Evolutionary conservation across 1,140 invertebrate species (phyloP).

Genomic region (Lordiphosa collinella): DNA sequence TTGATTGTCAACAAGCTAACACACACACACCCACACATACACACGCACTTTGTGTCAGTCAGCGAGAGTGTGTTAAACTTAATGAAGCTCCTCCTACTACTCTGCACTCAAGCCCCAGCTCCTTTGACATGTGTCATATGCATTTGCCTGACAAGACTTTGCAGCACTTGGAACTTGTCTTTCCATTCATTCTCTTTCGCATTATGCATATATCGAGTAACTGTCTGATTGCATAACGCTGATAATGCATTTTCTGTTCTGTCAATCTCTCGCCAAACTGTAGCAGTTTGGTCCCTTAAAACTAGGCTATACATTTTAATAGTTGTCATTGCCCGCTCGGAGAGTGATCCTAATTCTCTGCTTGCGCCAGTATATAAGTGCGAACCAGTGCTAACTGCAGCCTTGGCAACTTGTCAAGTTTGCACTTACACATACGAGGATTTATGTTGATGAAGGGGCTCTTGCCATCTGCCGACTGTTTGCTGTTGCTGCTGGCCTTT

Average conservation of each 20-base stretch:
- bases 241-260: slow-evolving; percentile 37
- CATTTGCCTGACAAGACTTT: slow-evolving; percentile 54
- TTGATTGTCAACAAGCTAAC: slow-evolving; percentile 57
- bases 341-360: background rate
- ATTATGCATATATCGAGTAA: slow-evolving; percentile 48
- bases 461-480: slow-evolving; percentile 5
- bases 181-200: slow-evolving; percentile 2
- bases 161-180: slow-evolving; percentile 38
- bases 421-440: slow-evolving; percentile 6
- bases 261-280: slow-evolving; percentile 7
- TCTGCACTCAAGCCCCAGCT: slow-evolving; percentile 32
- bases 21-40: slow-evolving; percentile 17
- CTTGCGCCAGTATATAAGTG: background rate
- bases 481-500: slow-evolving; percentile 21
- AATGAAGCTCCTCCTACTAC: slow-evolving; percentile 38
- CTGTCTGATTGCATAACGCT: slow-evolving; percentile 56
- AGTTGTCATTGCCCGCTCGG: background rate
- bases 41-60: slow-evolving; percentile 5
- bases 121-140: slow-evolving; percentile 65
- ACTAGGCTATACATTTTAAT: slow-evolving; percentile 21
- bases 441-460: slow-evolving; percentile 31
- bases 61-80: slow-evolving; percentile 31
- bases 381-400: slow-evolving; percentile 13
- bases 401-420: slow-evolving; percentile 35
- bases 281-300: slow-evolving; percentile 35